A percentile compares a stretch with the other conserved stretches of the same genome.
Evolutionary conservation across 2,888 invertebrate species (phyloP).

Genomic region (Eupithecia subumbrata): DNA sequence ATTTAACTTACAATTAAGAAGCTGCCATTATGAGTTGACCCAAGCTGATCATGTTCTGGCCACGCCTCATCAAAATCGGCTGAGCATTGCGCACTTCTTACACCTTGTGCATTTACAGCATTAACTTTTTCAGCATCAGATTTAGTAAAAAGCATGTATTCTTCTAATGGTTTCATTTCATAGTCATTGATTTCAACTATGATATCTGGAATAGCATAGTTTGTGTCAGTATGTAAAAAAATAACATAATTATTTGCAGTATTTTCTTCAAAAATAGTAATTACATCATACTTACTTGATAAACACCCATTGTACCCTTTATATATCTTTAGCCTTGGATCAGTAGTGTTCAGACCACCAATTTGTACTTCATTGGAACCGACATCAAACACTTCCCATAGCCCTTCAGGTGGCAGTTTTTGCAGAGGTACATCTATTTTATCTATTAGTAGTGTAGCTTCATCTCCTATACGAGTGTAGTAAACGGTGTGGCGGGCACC

Average conservation of each 20-base stretch:
- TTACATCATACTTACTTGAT: slow-evolving; percentile 88
- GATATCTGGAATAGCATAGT: slow-evolving; percentile 85
- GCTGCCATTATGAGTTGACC: slow-evolving; percentile 75
- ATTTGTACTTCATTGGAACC: slow-evolving; percentile 93
- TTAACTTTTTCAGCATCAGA: slow-evolving; percentile 92
- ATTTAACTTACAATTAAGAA: slow-evolving; percentile 67
- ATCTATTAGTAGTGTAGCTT: slow-evolving; percentile 89
- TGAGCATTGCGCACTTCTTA: slow-evolving; percentile 93
- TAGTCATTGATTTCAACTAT: slow-evolving; percentile 92
- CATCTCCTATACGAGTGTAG: slow-evolving; percentile 87
- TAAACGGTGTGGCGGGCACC: slow-evolving; percentile 91
- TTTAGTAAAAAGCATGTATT: slow-evolving; percentile 95
- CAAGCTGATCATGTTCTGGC: slow-evolving; percentile 74
- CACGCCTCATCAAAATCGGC: slow-evolving; percentile 87
- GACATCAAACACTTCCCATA: slow-evolving; percentile 86
- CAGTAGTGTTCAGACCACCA: slow-evolving; percentile 93
- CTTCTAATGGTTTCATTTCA: slow-evolving; percentile 94
- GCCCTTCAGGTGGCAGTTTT: slow-evolving; percentile 86
- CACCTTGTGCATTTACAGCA: slow-evolving; percentile 93
- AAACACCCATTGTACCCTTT: slow-evolving; percentile 95
- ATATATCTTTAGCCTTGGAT: slow-evolving; percentile 91
- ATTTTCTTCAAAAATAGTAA: not conserved
- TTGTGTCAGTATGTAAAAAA: not conserved
- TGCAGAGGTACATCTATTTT: slow-evolving; percentile 88
- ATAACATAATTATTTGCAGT: not conserved